Evolutionary conservation across 2,113 vertebrate species (phyloP).

Genomic region (Ciconia maguari): DNA sequence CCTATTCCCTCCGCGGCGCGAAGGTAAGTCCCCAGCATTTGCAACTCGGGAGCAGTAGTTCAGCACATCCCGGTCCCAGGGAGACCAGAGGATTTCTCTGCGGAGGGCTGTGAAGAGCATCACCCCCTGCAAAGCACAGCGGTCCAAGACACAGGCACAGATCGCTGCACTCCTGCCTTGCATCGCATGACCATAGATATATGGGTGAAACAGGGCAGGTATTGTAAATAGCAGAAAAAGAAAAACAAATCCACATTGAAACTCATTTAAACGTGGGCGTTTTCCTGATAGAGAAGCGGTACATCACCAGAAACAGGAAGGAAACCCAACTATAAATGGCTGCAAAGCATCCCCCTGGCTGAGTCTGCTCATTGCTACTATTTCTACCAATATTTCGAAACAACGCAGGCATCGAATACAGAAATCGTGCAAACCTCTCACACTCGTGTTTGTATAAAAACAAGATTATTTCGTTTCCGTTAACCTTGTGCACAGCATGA

Average conservation of each 20-base stretch:
- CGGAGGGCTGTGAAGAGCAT: fast-evolving
- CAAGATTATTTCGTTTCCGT: background rate
- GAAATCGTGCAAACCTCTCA: background rate
- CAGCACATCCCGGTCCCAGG: no score
- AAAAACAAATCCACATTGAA: background rate
- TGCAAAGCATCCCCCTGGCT: background rate
- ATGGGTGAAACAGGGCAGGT: background rate
- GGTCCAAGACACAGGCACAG: no score
- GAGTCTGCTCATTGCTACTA: background rate
- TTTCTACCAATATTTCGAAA: background rate
- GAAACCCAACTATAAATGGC: background rate
- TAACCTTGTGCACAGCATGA: background rate
- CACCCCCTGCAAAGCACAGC: background rate
- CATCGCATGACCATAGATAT: fast-evolving
- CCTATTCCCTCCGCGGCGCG: fast-evolving
- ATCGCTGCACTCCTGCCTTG: fast-evolving
- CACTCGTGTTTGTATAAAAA: fast-evolving
- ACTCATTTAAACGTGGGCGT: fast-evolving
- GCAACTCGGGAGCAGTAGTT: fast-evolving
- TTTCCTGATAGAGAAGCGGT: fast-evolving
- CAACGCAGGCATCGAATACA: fast-evolving
- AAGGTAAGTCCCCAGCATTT: background rate
- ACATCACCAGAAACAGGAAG: background rate
- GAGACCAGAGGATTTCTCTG: background rate
- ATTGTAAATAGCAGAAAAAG: background rate